Evolutionary conservation across 2,797 vertebrate species (phyloP), one percentile per base, ranked within the genome.

Genomic region (Florisuga fusca): DNA sequence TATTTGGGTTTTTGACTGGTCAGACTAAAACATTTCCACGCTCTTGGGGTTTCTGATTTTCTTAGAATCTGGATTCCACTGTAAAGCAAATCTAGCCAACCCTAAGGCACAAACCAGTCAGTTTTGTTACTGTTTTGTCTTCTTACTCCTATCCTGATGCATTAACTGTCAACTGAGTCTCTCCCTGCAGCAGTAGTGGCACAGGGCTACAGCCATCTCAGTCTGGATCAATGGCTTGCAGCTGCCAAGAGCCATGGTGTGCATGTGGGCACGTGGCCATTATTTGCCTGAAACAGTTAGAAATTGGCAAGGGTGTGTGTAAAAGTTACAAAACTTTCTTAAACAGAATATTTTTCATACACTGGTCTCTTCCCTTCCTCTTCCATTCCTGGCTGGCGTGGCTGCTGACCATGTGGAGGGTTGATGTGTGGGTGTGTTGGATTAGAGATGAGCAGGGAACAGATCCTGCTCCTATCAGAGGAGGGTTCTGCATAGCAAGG

Each of bases 311-410:
- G 18, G 7, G 15, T 36, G 13, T 3, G n/a, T 20, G 29, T 21
- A 36, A 27, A 50, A 27, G 31, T 45, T 78, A 33, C 0, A 8
- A 15, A 72, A 51, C 27, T 11, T 15, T 12, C 29, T 51, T 15
- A 27, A 10, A 54, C 34, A 8, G 38, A 43, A 14, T 45, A 7
- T 21, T 11, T 63, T 45, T 31, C 3, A 0, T 31, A 6, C 6
- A 6, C 6, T 1, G 0, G 6, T 29, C 36, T 82, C 41, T 64
- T 17, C 31, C 34, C 21, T 43, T 66, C 14, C 31, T 31, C 23
- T 33, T 66, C 14, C 0, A 1, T 15, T 59, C 12, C 43, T 0
- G 0, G 18, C 27, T 0, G 0, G 12, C 15, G 1, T 0, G 7
- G 43, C 45, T 62, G 75, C 64, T 36, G 75, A 57, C 51, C 16